Evolutionary conservation across 1,140 invertebrate genomes (phyloP), one percentile per base, ranked within the genome.

Genomic region (Antheraea pernyi): DNA sequence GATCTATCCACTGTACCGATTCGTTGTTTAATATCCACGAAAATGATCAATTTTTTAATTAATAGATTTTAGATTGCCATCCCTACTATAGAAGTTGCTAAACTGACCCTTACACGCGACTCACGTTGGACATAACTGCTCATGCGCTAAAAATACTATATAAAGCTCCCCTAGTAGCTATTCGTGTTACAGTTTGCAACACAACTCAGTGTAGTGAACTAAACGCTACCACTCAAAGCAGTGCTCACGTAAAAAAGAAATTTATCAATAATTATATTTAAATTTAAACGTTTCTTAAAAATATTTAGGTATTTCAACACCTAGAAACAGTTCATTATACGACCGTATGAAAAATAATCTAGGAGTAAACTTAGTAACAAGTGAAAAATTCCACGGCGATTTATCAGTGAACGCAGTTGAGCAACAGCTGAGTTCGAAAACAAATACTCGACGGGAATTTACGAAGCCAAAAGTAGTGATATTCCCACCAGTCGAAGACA

Each of bases 401-500:
- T 66, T 87, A 72, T 77, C 83, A 68, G 78, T 82, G 67, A 86
- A 85, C 73, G 67, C 74, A 19, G 79, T 74, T 59, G 70, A 67
- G 59, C 81, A 83, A n/a, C 77, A 79, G 69, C 72, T 71, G 67
- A 67, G 70, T 10, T 68, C 78, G 42, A 89, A 91, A 66, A 72
- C 70, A 22, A 82, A 76, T 22, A 10, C 78, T 16, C 82, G 86
- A 18, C 80, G 86, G 7, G 83, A 85, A 65, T 91, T 86, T 9
- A 77, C 87, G 22, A 73, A 86, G 19, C 92, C 92, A 59, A 91
- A 87, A 75, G 93, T 93, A 42, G 83, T 93, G 8, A 90, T 93
- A 67, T 93, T 86, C 67, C 91, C 91, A 30, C 92, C 92, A 11
- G 82, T 89, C 68, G 91, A 93, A 70, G 91, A 93, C 60, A 82